A percentile compares a stretch with the other conserved stretches of the same genome.
These are phyloP conservation scores for Aythya baeri DNA, from an alignment of 2,113 vertebrate species.

Conservation along the genomic window DNA sequence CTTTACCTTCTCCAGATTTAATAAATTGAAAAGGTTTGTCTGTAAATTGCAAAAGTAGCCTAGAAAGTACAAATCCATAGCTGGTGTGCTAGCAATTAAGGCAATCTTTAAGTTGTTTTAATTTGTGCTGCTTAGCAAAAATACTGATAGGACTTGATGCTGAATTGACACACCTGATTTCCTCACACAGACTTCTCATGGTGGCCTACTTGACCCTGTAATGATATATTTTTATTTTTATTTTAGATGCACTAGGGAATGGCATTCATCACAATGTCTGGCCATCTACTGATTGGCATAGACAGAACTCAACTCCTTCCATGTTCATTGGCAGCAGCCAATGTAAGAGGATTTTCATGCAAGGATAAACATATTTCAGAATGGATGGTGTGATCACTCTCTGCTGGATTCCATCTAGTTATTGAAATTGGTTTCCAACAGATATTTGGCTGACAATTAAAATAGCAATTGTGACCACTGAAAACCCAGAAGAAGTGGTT, in stretches of 20 bases:
- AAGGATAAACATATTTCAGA: neutral
- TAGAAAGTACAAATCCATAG: neutral
- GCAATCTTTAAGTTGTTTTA: neutral
- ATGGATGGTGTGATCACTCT: neutral
- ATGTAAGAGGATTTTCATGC: neutral
- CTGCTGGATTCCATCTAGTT: neutral
- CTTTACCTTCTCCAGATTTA: slow-evolving; percentile 33
- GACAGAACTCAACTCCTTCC: neutral
- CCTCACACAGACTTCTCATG: neutral
- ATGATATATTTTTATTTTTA: neutral
- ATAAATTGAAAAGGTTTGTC: neutral
- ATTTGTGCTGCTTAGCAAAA: neutral
- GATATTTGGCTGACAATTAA: neutral
- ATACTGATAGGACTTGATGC: neutral
- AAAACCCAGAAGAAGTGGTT: neutral
- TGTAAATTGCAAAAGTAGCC: neutral
- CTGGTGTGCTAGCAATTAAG: neutral
- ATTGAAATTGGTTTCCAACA: neutral
- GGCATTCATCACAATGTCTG: neutral
- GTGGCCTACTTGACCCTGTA: neutral
- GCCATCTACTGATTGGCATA: neutral
- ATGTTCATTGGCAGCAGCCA: neutral
- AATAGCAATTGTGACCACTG: neutral
- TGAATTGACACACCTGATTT: neutral
- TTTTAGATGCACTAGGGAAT: neutral